Evolutionary conservation across 2,888 invertebrate genomes (phyloP).

Genomic region (Eledone cirrhosa): DNA sequence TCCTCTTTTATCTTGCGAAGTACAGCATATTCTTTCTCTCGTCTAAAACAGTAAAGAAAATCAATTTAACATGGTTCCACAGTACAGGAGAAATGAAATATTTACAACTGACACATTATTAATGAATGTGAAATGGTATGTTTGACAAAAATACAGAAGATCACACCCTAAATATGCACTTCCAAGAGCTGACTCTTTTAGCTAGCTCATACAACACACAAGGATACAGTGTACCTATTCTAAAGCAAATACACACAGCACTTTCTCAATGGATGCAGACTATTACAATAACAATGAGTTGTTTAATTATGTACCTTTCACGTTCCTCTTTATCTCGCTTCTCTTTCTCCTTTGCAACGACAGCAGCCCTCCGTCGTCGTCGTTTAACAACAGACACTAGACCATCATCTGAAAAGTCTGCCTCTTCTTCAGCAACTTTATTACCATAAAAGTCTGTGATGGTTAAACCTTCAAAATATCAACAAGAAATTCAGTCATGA

Average conservation of each 20-base stretch:
- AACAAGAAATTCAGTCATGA: too few relatives aligned
- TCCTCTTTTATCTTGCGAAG: slow-evolving; percentile 47
- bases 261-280: background rate
- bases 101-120: too few relatives aligned
- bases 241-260: too few relatives aligned
- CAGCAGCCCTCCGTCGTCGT: slow-evolving; percentile 56
- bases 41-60: slow-evolving; percentile 39
- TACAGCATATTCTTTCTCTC: slow-evolving; percentile 53
- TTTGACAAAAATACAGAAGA: too few relatives aligned
- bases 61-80: too few relatives aligned
- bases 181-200: too few relatives aligned
- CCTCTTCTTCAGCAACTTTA: slow-evolving; percentile 39
- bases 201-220: too few relatives aligned
- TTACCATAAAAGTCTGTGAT: slow-evolving; percentile 58
- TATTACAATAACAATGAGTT: too few relatives aligned
- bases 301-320: slow-evolving; percentile 15
- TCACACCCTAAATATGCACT: too few relatives aligned
- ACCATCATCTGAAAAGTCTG: slow-evolving; percentile 45
- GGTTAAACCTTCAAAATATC: slow-evolving; percentile 37
- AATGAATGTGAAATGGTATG: too few relatives aligned
- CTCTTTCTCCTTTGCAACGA: slow-evolving; percentile 56
- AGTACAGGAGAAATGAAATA: too few relatives aligned
- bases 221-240: too few relatives aligned
- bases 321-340: slow-evolving; percentile 50
- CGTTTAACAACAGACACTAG: slow-evolving; percentile 59